phyloP scores from a whole-genome alignment of 2,113 vertebrate species.

The Gobiocypris rarus region DNA sequence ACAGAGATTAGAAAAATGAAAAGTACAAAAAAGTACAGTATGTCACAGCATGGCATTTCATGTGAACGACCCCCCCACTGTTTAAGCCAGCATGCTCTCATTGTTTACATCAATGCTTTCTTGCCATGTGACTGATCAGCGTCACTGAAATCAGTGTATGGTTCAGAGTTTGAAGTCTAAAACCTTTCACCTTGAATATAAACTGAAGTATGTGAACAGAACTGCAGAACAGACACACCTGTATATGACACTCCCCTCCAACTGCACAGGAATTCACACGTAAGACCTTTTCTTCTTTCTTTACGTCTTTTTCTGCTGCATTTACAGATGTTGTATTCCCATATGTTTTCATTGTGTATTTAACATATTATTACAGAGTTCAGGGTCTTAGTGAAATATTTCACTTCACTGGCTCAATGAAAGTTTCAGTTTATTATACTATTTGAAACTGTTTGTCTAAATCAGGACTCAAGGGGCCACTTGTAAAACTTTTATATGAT shows the following conservation, averaged over 20 bases:
- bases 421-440: neutral
- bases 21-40: neutral
- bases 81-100: constrained; percentile 6
- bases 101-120: constrained; percentile 56
- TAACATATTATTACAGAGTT: constrained; percentile 8
- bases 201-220: neutral
- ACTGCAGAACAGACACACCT: constrained; percentile 24
- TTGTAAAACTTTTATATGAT: neutral
- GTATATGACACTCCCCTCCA: neutral
- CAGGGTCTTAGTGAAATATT: neutral
- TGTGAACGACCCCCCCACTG: neutral
- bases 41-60: neutral
- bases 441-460: neutral
- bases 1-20: neutral
- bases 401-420: neutral
- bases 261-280: neutral
- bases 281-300: constrained; percentile 23
- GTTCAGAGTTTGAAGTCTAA: constrained; percentile 57
- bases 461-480: neutral
- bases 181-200: constrained; percentile 27
- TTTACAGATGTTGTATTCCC: neutral
- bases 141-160: constrained; percentile 38
- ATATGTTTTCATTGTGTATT: neutral
- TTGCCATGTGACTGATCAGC: constrained; percentile 47
- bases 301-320: neutral